A percentile compares a stretch with the other conserved stretches of the same genome.
phyloP scores from a whole-genome alignment of 2,888 invertebrate genomes.

The Euplagia quadripunctaria region DNA sequence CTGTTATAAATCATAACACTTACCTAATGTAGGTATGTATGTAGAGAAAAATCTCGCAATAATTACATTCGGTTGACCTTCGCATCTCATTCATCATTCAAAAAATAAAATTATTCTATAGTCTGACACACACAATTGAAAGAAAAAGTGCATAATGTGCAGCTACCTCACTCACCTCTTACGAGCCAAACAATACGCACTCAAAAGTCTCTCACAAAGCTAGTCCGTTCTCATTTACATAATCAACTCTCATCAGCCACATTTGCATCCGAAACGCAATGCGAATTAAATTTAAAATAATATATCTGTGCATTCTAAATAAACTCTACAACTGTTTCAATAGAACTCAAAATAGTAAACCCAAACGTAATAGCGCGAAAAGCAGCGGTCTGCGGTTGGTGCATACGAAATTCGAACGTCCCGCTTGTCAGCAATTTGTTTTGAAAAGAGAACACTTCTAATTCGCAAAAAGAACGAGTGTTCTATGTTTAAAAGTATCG shows the following conservation, averaged over 20 bases:
- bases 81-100: conserved; percentile 20
- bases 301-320: conserved; percentile 40
- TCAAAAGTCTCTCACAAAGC: conserved; percentile 60
- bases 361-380: conserved; percentile 30
- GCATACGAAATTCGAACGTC: conserved; percentile 81
- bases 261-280: conserved; percentile 81
- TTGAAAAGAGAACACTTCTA: conserved; percentile 86
- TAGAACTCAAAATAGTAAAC: conserved; percentile 47
- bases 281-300: conserved; percentile 74
- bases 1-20: no score
- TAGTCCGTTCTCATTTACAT: conserved; percentile 75
- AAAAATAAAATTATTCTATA: conserved; percentile 23
- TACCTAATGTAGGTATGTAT: no score
- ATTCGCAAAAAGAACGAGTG: conserved; percentile 84
- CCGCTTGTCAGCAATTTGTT: conserved; percentile 87
- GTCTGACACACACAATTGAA: conserved; percentile 33
- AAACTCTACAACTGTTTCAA: conserved; percentile 27
- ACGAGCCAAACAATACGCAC: conserved; percentile 66
- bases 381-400: conserved; percentile 66
- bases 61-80: conserved; percentile 2
- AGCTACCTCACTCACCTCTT: conserved; percentile 53
- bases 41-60: neutral
- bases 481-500: conserved; percentile 84
- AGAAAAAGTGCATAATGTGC: conserved; percentile 46
- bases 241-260: conserved; percentile 80